Percentiles rank a stretch among this genome's conserved stretches.
phyloP scores from a whole-genome alignment of 2,888 invertebrate genomes.

The Thelaira solivaga region DNA sequence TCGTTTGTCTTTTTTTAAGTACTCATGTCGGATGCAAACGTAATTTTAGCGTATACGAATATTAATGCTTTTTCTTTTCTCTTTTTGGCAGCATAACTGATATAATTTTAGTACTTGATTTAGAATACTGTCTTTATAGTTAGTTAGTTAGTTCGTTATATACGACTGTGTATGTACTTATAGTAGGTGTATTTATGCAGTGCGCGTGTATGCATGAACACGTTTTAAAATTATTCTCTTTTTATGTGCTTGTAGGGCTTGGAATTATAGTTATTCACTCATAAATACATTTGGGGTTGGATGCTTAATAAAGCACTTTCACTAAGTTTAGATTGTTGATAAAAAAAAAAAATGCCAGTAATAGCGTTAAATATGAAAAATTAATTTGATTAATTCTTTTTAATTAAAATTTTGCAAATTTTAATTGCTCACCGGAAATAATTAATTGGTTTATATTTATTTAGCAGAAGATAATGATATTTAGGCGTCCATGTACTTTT shows the following conservation, averaged over 20 bases:
- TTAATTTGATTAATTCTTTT: too few species aligned
- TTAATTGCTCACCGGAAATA: too few species aligned
- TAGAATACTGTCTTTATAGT: constrained; percentile 25
- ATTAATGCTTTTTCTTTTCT: constrained; percentile 42
- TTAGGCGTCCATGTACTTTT: too few species aligned
- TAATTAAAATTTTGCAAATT: too few species aligned
- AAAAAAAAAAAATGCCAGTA: too few species aligned
- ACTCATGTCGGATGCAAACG: constrained; percentile 59
- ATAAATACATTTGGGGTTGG: constrained; percentile 15
- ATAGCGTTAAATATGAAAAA: too few species aligned
- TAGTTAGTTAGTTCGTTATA: constrained; percentile 2
- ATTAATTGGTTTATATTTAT: too few species aligned
- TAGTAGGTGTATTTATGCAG: too few species aligned
- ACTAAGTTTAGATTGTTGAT: too few species aligned
- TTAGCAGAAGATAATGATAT: too few species aligned
- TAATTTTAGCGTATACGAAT: constrained; percentile 47
- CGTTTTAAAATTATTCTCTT: neutral
- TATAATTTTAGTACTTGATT: constrained; percentile 43
- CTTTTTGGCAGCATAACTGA: constrained; percentile 36
- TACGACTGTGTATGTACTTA: too few species aligned
- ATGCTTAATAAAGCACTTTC: too few species aligned
- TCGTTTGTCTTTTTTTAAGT: constrained; percentile 60
- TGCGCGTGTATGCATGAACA: constrained; percentile 13
- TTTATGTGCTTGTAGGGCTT: neutral
- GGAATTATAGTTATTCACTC: neutral